phyloP scores from a whole-genome alignment of 2,888 invertebrate species.

The Phengaris alcon region DNA sequence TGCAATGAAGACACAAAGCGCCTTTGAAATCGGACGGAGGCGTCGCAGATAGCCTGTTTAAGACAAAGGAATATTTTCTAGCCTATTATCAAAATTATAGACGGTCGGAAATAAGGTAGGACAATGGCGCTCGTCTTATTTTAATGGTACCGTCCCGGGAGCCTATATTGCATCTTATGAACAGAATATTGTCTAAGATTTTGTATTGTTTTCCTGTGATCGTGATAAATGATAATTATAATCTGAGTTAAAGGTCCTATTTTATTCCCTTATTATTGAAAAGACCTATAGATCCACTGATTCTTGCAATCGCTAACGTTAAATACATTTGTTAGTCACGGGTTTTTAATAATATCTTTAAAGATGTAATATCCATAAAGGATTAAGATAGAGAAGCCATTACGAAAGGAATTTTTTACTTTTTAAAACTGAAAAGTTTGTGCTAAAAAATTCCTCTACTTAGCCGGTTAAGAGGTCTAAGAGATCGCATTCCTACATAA shows the following conservation, averaged over 20 bases:
- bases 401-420: too few relatives aligned
- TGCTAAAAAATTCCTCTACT: constrained; percentile 14
- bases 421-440: neutral
- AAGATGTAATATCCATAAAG: too few relatives aligned
- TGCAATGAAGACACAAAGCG: constrained; percentile 41
- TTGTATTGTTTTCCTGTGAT: constrained; percentile 50
- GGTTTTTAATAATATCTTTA: too few relatives aligned
- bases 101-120: constrained; percentile 53
- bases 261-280: neutral
- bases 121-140: constrained; percentile 68
- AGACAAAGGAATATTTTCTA: constrained; percentile 77
- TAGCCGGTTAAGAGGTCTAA: constrained; percentile 4
- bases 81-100: constrained; percentile 78
- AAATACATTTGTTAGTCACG: too few relatives aligned
- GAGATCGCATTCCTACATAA: constrained; percentile 12
- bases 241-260: constrained; percentile 35
- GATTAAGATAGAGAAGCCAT: too few relatives aligned
- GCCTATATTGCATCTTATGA: constrained; percentile 63
- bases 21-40: constrained; percentile 57
- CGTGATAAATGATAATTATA: constrained; percentile 43
- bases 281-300: too few relatives aligned
- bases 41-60: constrained; percentile 62
- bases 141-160: constrained; percentile 64
- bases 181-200: constrained; percentile 55
- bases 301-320: too few relatives aligned